Evolutionary conservation across 2,113 vertebrate species (phyloP), one percentile per base, ranked within the genome.

Genomic region (Eolophus roseicapilla): DNA sequence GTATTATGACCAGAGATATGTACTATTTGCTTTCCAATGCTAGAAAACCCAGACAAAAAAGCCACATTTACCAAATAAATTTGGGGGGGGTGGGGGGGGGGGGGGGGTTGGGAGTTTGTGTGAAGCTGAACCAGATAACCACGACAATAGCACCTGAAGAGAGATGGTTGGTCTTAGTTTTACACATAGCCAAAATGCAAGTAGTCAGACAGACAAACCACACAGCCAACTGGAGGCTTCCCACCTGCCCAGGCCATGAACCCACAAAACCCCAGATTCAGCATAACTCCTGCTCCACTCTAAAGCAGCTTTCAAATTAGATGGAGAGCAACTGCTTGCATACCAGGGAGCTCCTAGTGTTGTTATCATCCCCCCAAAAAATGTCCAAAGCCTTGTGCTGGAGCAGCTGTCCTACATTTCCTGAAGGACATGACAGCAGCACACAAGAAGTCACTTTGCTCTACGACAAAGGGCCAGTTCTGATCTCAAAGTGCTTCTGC

Each of bases 1-100:
- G 41, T 5, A 11, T 28, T 35, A 41, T 10, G 15, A 41, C 33
- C 25, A 52, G 5, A 69, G n/a, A 18, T 16, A 20, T 0, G 3
- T 7, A 47, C 14, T 47, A 6, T 8, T 73, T 39, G 23, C 6
- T 64, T 81, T 41, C 27, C 39, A 65, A 14, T 9, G 13, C 29
- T 24, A 17, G 46, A 52, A 52, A 11, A 3, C 2, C 13, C 9
- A 31, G 24, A 5, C 44, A 64, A 18, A 11, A 9, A 68, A 80
- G 7, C 24, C 41, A 17, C 25, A 37, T 44, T 55, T 43, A 37
- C 33, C 21, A 59, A 59, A 24, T 16, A 59, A 59, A 35, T 35
- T 59, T 13, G 13, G 25, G 13, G 16, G 55, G 31, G 55, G 29
- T 9, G 18, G 11, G 17, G 31, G 55, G 29, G 37, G 18, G 11